A percentile compares a stretch with the other conserved stretches of the same genome.
Conservation (phyloP, 2,797 vertebrate genomes). For the Phoxinus dragarum region DNA sequence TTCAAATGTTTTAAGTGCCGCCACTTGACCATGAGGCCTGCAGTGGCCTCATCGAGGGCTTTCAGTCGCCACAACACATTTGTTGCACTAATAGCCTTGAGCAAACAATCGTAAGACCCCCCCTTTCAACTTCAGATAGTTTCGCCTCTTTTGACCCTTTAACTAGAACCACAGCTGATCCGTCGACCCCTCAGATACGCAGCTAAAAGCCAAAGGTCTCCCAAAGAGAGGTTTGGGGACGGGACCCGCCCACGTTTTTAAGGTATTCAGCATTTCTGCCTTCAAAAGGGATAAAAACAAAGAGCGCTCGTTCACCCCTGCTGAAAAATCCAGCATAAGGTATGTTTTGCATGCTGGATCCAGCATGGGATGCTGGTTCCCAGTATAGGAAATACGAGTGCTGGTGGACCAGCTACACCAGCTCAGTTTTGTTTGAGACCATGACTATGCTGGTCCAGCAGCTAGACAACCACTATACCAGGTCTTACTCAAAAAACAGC, state of each 20-base stretch:
- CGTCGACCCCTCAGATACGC: neutral
- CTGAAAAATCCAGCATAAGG: neutral
- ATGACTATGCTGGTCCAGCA: neutral
- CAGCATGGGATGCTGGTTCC: neutral
- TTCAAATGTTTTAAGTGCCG: constrained; percentile 53
- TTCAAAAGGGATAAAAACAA: constrained; percentile 17
- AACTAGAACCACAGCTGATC: neutral
- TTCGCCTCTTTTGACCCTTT: neutral
- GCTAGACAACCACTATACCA: neutral
- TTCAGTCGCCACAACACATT: constrained; percentile 33
- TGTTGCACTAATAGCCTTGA: constrained; percentile 29
- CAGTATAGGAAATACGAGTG: neutral
- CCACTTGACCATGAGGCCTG: constrained; percentile 52
- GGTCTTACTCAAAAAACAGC: neutral
- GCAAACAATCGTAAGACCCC: constrained; percentile 5
- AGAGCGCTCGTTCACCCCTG: neutral
- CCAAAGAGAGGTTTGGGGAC: constrained; percentile 16
- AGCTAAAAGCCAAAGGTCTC: constrained; percentile 27
- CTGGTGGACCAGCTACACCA: neutral
- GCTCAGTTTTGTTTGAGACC: neutral
- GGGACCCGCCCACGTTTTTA: neutral
- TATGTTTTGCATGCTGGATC: neutral
- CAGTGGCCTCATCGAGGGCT: constrained; percentile 10
- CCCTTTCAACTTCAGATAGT: constrained; percentile 2
- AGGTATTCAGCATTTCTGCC: constrained; percentile 5